Evolutionary conservation across 2,888 invertebrate species (phyloP), one percentile per base, ranked within the genome.

Genomic region (Cheilosia variabilis): DNA sequence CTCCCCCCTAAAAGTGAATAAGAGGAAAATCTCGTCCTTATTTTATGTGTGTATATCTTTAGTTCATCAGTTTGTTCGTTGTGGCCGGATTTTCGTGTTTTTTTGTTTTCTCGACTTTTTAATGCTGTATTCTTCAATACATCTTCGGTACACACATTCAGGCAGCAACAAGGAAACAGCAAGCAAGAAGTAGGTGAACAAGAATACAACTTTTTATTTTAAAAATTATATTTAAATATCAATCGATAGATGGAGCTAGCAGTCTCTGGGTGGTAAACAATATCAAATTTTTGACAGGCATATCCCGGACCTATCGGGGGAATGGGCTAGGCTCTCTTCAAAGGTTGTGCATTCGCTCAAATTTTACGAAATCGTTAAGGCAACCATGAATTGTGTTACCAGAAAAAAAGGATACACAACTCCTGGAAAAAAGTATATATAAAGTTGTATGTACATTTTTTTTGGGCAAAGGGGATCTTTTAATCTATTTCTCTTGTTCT

Each of bases 1-100:
- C 17, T 7, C 45, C n/a, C 2, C 34, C 50, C 52, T 24, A 27
- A 76, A 66, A 50, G 57, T 17, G 45, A 52, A 72, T 27, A 24
- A 65, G 15, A 37, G 63, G 41, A 79, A 79, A 84, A 71, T 84
- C 73, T 66, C 60, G 71, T 84, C 80, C 75, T 75, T 76, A 75
- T 50, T 75, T 66, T 65, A 76, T 80, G 80, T 84, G 84, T 84
- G 80, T 80, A 76, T 84, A 84, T 79, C 71, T 60, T 76, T 84
- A 75, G 84, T 84, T 84, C 80, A 76, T 76, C 80, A 75, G 75
- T 76, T 79, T 53, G 47, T 55, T 55, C 62, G 43, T 62, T 71
- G 69, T 76, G 79, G 75, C 72, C 43, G 66, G 63, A 65, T 79
- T 79, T 66, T 45, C 65, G 52, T n/a, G 1, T 63, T 79, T 73